phyloP scores from a whole-genome alignment of 1,140 invertebrate genomes.

The Pachypeltis micranthus region DNA sequence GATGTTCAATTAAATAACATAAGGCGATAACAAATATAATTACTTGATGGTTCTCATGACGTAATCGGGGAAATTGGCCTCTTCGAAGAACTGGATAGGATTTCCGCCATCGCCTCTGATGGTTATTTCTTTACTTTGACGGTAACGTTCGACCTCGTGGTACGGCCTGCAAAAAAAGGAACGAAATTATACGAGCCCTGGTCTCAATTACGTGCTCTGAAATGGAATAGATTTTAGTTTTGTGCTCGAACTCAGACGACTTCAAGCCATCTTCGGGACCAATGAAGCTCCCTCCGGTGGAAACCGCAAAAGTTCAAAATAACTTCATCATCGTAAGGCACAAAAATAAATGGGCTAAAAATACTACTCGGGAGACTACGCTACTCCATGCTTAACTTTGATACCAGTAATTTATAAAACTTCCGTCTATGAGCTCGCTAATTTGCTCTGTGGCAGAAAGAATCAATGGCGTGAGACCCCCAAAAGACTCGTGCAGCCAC shows the following conservation, averaged over 20 bases:
- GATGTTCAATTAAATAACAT: not conserved
- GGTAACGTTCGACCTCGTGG: slow-evolving; percentile 64
- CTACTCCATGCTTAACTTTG: too few relatives aligned
- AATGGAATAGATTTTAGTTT: not conserved
- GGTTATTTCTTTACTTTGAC: slow-evolving; percentile 67
- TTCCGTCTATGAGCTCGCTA: too few relatives aligned
- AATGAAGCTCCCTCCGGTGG: not conserved
- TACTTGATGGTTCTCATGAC: slow-evolving; percentile 64
- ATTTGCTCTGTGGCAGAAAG: too few relatives aligned
- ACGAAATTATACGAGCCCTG: too few relatives aligned
- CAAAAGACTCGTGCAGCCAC: too few relatives aligned
- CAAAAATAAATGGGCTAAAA: too few relatives aligned
- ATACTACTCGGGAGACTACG: too few relatives aligned
- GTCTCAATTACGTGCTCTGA: not conserved
- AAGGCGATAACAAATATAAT: slow-evolving; percentile 22
- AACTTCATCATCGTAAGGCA: not conserved
- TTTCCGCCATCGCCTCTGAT: slow-evolving; percentile 60
- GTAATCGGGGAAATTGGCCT: slow-evolving; percentile 68
- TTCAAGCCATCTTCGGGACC: not conserved
- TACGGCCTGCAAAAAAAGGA: slow-evolving; percentile 37
- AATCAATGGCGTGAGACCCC: too few relatives aligned
- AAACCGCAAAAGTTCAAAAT: slow-evolving; percentile 3
- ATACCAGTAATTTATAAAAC: too few relatives aligned
- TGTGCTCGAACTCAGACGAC: slow-evolving; percentile 3
- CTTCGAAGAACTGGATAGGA: slow-evolving; percentile 66